Conservation (phyloP, 1,140 invertebrate species). For the Drosophila lacertosa region DNA sequence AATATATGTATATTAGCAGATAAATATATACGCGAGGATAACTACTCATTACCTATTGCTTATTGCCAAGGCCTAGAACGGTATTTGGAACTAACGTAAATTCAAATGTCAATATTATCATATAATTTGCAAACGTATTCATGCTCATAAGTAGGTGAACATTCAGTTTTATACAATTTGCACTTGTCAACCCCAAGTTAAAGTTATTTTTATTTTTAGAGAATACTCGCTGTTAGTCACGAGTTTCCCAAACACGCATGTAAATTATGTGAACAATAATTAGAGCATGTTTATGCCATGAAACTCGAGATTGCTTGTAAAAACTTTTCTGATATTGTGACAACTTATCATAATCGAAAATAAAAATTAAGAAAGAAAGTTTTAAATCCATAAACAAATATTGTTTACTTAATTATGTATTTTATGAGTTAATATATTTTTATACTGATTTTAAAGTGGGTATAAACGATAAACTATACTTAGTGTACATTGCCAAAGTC, state of each 20-base stretch:
- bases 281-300: constrained; percentile 24
- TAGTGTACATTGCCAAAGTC: constrained; percentile 5
- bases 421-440: not conserved
- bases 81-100: not conserved
- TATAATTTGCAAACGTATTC: not conserved
- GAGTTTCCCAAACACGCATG: constrained; percentile 53
- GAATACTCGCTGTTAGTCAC: constrained; percentile 58
- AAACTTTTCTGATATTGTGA: too few relatives aligned
- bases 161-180: constrained; percentile 8
- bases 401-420: too few relatives aligned
- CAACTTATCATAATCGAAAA: too few relatives aligned
- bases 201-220: not conserved
- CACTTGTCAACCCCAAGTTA: constrained; percentile 25
- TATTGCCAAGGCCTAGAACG: not conserved
- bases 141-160: not conserved
- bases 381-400: too few relatives aligned
- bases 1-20: not conserved
- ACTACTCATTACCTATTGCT: constrained; percentile 3
- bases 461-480: constrained; percentile 5
- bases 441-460: not conserved
- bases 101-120: not conserved
- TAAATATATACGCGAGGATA: constrained; percentile 2
- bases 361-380: too few relatives aligned
- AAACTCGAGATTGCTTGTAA: not conserved
- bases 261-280: constrained; percentile 32